Conservation (phyloP, 2,113 vertebrate genomes). For the Podilymbus podiceps region DNA sequence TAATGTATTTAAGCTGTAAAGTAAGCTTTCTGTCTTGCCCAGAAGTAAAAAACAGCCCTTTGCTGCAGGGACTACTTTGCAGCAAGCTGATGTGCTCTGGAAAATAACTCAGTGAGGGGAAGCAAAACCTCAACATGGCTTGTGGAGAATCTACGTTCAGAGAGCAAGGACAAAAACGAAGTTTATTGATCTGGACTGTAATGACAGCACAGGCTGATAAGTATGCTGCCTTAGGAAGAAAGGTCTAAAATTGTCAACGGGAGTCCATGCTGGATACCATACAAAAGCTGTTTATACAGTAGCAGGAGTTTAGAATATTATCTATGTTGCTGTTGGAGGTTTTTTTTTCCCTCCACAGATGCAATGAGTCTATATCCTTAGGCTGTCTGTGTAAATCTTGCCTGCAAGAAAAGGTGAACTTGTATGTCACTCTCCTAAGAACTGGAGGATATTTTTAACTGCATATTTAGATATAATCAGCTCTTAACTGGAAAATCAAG, state of each 20-base stretch:
- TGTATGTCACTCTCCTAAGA: not conserved
- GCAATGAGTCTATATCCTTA: not conserved
- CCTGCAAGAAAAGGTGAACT: not conserved
- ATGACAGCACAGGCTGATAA: not conserved
- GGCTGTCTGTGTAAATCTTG: not conserved
- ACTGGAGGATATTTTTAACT: not conserved
- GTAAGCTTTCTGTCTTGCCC: not conserved
- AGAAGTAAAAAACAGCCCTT: not conserved
- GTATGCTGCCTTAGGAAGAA: not conserved
- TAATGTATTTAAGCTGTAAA: not conserved
- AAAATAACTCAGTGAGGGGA: not conserved
- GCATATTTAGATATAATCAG: not conserved
- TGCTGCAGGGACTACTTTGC: not conserved
- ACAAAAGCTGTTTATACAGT: not conserved
- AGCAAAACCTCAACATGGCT: not conserved
- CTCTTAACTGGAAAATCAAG: not conserved
- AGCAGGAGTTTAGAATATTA: not conserved
- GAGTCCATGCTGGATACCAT: not conserved
- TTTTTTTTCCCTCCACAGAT: not conserved
- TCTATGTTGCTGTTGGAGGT: not conserved
- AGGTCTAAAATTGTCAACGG: not conserved
- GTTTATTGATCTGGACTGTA: not conserved
- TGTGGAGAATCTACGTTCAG: not conserved
- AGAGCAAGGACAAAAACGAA: not conserved
- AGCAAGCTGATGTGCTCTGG: not conserved